These are phyloP conservation scores for Spatulosminthurus flaviceps DNA, from an alignment of 2,888 invertebrate species.

Conservation along the genomic window DNA sequence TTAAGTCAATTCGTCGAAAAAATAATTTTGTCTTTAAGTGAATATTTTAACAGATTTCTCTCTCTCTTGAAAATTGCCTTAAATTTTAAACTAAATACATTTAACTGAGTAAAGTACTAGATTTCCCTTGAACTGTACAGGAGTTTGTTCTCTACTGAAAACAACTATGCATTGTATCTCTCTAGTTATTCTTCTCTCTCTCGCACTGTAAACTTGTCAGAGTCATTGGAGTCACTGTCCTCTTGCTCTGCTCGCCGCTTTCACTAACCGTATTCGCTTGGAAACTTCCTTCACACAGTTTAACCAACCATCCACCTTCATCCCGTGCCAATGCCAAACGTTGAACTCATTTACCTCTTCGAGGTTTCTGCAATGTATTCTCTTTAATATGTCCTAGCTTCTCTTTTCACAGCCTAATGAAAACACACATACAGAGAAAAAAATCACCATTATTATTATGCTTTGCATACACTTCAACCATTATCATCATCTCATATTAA, in stretches of 20 bases:
- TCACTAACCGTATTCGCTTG: constrained; percentile 28
- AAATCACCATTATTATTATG: neutral
- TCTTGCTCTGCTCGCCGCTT: constrained; percentile 30
- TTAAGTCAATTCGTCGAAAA: neutral
- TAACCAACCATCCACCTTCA: constrained; percentile 18
- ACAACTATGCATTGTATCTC: neutral
- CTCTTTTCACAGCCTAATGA: neutral
- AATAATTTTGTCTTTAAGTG: neutral
- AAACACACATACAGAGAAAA: neutral
- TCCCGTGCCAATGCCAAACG: constrained; percentile 18
- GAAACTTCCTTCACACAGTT: constrained; percentile 18
- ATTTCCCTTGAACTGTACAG: constrained; percentile 14
- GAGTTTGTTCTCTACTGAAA: constrained; percentile 3
- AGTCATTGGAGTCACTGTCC: constrained; percentile 33
- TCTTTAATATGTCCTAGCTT: neutral
- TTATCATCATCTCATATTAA: neutral
- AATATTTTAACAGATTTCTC: no score
- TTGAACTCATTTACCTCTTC: constrained; percentile 5
- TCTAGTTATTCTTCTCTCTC: neutral
- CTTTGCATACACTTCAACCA: neutral
- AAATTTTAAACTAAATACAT: neutral
- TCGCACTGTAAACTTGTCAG: constrained; percentile 28
- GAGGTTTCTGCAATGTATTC: neutral
- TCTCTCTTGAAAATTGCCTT: no score
- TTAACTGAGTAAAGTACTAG: neutral